Percentiles rank a stretch among this genome's conserved stretches.
Evolutionary conservation across 2,797 vertebrate genomes (phyloP).

Genomic region (Strix occidentalis): DNA sequence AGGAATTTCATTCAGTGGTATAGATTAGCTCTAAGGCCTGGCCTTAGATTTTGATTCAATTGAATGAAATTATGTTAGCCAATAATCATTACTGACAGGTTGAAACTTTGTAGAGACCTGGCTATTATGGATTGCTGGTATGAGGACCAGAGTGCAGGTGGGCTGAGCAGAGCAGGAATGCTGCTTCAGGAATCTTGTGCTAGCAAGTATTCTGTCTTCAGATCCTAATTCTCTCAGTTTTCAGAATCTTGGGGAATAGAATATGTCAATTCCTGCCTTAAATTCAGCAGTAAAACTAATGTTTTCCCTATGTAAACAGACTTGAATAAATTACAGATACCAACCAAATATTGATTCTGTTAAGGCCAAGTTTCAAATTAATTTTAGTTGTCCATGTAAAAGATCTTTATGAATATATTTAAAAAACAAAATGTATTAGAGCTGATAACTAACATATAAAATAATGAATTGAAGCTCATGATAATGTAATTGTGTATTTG

Average conservation of each 20-base stretch:
- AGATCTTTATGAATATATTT: neutral
- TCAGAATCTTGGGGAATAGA: neutral
- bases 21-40: neutral
- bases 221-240: neutral
- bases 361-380: neutral
- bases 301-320: neutral
- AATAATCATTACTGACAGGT: neutral
- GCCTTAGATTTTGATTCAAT: neutral
- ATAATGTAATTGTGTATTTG: neutral
- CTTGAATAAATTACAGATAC: neutral
- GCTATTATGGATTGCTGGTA: neutral
- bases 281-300: neutral
- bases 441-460: neutral
- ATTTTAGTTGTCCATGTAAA: neutral
- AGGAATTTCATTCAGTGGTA: neutral
- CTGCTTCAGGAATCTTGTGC: neutral
- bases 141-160: neutral
- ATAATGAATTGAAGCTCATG: neutral
- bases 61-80: neutral
- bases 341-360: constrained; percentile 32
- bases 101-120: neutral
- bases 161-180: neutral
- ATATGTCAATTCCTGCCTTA: neutral
- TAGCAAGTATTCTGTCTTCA: neutral
- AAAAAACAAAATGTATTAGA: neutral